Evolutionary conservation across 2,113 vertebrate genomes (phyloP).

Genomic region (Gymnogyps californianus): DNA sequence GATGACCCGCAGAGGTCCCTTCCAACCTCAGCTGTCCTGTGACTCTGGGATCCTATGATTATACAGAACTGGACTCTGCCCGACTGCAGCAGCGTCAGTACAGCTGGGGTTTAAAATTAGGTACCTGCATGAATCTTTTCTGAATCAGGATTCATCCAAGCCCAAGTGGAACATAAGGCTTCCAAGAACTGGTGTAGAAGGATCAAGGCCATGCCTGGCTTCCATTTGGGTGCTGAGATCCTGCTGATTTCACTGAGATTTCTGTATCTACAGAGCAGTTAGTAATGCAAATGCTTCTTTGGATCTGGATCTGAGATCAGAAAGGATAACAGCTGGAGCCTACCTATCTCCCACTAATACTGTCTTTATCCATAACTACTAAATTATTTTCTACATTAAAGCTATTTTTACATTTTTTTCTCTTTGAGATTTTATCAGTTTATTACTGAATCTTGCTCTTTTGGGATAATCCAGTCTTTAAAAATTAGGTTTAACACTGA

Average conservation of each 20-base stretch:
- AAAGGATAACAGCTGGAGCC: background rate
- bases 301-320: constrained; percentile 1
- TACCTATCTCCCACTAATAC: background rate
- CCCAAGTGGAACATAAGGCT: background rate
- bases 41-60: background rate
- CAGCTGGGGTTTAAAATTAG: background rate
- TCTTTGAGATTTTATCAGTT: background rate
- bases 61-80: background rate
- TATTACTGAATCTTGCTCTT: constrained; percentile 8
- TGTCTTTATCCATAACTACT: background rate
- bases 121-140: background rate
- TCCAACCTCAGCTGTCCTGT: background rate
- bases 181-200: background rate
- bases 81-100: background rate
- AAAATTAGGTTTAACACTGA: background rate
- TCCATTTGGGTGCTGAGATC: background rate
- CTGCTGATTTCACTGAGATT: background rate
- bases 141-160: background rate
- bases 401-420: background rate
- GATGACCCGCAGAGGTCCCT: background rate
- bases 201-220: background rate
- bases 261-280: background rate
- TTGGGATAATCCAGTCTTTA: constrained; percentile 10
- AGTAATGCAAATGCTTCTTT: background rate
- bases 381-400: constrained; percentile 33